These are phyloP conservation scores for Odontocerum albicorne DNA, from an alignment of 2,888 invertebrate species.

Conservation along the genomic window DNA sequence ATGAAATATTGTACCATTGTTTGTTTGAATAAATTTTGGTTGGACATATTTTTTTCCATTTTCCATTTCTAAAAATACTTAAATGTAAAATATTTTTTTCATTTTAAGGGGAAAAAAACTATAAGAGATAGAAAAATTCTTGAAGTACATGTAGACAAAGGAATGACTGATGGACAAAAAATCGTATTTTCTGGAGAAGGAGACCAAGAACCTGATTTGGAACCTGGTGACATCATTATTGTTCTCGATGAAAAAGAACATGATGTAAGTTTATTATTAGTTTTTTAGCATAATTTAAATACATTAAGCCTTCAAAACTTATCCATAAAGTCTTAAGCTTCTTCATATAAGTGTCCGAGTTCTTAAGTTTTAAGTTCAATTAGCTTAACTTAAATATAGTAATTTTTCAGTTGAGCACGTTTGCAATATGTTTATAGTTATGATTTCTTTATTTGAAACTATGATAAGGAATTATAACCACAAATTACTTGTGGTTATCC, in stretches of 20 bases:
- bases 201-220: conserved; percentile 92
- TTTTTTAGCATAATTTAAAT: neutral
- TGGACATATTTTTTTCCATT: no score
- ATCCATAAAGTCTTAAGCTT: neutral
- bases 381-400: no score
- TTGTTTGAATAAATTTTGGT: no score
- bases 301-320: no score
- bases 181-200: conserved; percentile 94
- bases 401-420: no score
- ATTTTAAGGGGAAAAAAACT: conserved; percentile 90
- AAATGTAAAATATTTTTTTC: no score
- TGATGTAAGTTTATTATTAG: conserved; percentile 48
- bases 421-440: no score
- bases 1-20: no score
- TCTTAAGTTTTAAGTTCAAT: no score
- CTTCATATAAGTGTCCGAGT: neutral
- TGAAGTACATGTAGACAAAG: conserved; percentile 92
- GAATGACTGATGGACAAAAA: conserved; percentile 95
- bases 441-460: no score
- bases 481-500: no score
- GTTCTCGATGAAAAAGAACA: conserved; percentile 94
- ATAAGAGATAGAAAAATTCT: conserved; percentile 88
- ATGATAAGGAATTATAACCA: no score
- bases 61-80: neutral
- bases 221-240: conserved; percentile 94